These are phyloP conservation scores for Ceratina australensis DNA, from an alignment of 1,140 invertebrate species.

Conservation along the genomic window DNA sequence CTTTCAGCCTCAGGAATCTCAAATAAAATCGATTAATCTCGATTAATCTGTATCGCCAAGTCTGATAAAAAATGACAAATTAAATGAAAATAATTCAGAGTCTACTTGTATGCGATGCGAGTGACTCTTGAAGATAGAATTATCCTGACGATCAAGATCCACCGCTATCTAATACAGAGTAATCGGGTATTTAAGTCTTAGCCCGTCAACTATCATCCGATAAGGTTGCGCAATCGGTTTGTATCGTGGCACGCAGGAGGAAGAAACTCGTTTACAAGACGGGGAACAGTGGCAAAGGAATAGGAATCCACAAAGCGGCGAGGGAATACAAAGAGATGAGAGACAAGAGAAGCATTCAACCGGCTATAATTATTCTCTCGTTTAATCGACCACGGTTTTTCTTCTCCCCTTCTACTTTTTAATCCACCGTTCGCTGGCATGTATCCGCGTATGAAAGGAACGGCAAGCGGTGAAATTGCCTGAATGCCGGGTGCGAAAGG, in stretches of 20 bases:
- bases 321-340: background rate
- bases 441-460: slow-evolving; percentile 15
- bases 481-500: slow-evolving; percentile 1
- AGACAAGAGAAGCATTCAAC: background rate
- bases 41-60: too few species aligned
- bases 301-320: background rate
- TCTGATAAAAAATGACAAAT: too few species aligned
- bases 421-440: background rate
- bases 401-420: background rate
- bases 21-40: too few species aligned
- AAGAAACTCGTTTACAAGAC: background rate
- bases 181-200: background rate
- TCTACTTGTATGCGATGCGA: too few species aligned
- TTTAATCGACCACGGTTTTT: slow-evolving; percentile 30
- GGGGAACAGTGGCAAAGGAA: too few species aligned
- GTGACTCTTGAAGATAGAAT: background rate
- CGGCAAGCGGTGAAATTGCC: slow-evolving; percentile 24
- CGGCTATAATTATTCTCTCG: slow-evolving; percentile 21
- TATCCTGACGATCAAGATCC: background rate
- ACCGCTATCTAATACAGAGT: background rate
- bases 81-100: too few species aligned
- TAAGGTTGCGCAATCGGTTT: slow-evolving; percentile 1
- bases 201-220: background rate
- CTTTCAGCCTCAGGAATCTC: too few species aligned
- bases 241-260: background rate